Evolutionary conservation across 1,140 invertebrate species (phyloP).

Genomic region (Spodoptera frugiperda): DNA sequence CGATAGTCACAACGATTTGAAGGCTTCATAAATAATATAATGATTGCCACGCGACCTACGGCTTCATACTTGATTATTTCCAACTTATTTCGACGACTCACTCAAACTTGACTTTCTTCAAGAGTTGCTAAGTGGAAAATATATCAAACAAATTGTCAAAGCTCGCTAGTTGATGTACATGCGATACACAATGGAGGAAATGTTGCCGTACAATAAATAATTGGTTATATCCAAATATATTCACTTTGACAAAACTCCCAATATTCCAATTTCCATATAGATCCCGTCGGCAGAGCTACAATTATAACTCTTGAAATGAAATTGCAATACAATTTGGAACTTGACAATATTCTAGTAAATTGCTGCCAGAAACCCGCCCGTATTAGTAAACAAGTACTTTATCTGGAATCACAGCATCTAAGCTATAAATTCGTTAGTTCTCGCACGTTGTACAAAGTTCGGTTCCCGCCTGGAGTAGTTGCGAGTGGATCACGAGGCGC

Average conservation of each 20-base stretch:
- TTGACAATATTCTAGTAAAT: not conserved
- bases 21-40: not conserved
- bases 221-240: too few relatives aligned
- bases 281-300: not conserved
- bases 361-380: not conserved
- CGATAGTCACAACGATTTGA: not conserved
- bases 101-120: not conserved
- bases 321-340: not conserved
- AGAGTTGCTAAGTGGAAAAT: not conserved
- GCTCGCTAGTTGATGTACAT: too few relatives aligned
- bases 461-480: not conserved
- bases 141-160: not conserved
- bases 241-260: not conserved
- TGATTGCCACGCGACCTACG: not conserved
- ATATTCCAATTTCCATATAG: not conserved
- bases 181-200: too few relatives aligned
- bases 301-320: not conserved
- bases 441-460: constrained; percentile 26
- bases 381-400: constrained; percentile 23
- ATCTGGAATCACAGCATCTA: constrained; percentile 9
- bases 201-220: too few relatives aligned
- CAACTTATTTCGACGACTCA: not conserved
- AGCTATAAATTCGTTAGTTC: constrained; percentile 34
- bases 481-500: constrained; percentile 18
- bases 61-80: not conserved